These are phyloP conservation scores for Falcaria lacertinaria DNA, from an alignment of 2,888 invertebrate species.

Conservation along the genomic window DNA sequence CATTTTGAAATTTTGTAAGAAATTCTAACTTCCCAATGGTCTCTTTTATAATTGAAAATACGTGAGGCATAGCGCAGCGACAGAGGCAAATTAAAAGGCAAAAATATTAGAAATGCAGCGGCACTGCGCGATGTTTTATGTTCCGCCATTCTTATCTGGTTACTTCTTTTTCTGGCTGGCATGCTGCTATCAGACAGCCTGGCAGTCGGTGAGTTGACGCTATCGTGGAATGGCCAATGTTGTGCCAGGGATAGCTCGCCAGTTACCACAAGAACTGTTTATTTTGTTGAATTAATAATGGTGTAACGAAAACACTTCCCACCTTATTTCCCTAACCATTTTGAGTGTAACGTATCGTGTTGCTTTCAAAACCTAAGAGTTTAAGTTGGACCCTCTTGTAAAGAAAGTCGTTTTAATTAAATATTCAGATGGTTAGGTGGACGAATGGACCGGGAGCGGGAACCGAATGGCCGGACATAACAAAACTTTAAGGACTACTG, in stretches of 20 bases:
- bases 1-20: slow-evolving; percentile 1
- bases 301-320: not conserved
- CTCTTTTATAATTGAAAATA: slow-evolving; percentile 33
- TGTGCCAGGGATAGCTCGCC: slow-evolving; percentile 24
- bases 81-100: slow-evolving; percentile 43
- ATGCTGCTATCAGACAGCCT: slow-evolving; percentile 33
- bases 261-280: slow-evolving; percentile 13
- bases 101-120: slow-evolving; percentile 38
- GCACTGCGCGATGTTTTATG: slow-evolving; percentile 23
- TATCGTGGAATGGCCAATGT: slow-evolving; percentile 20
- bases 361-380: not conserved
- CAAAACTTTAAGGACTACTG: not conserved
- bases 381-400: not conserved
- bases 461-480: not conserved
- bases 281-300: slow-evolving; percentile 9
- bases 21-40: slow-evolving; percentile 4
- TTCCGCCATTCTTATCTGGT: slow-evolving; percentile 36
- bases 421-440: not conserved
- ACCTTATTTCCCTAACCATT: not conserved
- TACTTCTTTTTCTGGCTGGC: slow-evolving; percentile 37
- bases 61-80: slow-evolving; percentile 19
- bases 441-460: not conserved
- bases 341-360: too few species aligned
- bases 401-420: not conserved
- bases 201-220: slow-evolving; percentile 29